These are phyloP conservation scores for Ophthalmolycus amberensis DNA, from an alignment of 2,113 vertebrate genomes.

Conservation along the genomic window DNA sequence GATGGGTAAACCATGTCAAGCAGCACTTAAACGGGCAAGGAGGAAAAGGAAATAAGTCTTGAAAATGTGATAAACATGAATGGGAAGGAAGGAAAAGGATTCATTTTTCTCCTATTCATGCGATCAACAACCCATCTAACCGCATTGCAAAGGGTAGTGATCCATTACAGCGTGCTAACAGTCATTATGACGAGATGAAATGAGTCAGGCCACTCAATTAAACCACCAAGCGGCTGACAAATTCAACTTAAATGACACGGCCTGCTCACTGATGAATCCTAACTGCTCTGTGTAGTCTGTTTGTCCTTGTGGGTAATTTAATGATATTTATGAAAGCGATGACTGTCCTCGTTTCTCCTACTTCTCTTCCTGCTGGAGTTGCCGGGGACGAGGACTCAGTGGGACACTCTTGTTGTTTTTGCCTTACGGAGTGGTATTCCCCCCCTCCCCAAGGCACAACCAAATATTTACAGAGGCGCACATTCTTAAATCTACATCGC, in stretches of 20 bases:
- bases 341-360: conserved; percentile 61
- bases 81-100: conserved; percentile 22
- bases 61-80: conserved; percentile 17
- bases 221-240: conserved; percentile 60
- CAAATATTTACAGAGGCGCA: conserved; percentile 57
- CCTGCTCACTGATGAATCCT: conserved; percentile 47
- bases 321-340: conserved; percentile 55
- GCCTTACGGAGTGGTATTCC: conserved; percentile 5
- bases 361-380: conserved; percentile 29
- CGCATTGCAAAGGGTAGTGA: conserved; percentile 39
- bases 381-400: conserved; percentile 40
- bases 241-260: conserved; percentile 39
- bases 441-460: conserved; percentile 9
- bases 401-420: conserved; percentile 45
- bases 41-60: conserved; percentile 13
- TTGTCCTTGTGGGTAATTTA: conserved; percentile 63
- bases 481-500: conserved; percentile 58
- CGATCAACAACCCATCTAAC: conserved; percentile 50
- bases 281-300: conserved; percentile 34
- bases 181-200: conserved; percentile 56
- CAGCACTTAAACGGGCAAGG: conserved; percentile 42
- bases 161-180: conserved; percentile 58
- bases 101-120: conserved; percentile 53
- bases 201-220: conserved; percentile 43
- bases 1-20: conserved; percentile 41